These are phyloP conservation scores for Venturia canescens DNA, from an alignment of 1,140 invertebrate genomes.

Conservation along the genomic window DNA sequence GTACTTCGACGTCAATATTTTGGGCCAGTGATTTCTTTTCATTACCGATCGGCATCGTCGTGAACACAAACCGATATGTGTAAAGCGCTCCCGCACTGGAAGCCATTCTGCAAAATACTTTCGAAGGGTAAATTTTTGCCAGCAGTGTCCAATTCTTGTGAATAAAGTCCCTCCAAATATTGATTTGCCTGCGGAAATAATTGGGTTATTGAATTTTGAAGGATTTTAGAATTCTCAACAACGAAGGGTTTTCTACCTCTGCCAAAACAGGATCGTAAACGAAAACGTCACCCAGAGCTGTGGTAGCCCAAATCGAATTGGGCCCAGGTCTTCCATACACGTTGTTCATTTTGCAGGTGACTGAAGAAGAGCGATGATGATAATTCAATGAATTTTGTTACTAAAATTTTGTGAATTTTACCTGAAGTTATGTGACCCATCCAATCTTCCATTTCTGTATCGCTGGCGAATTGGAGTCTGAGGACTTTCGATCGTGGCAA, in stretches of 20 bases:
- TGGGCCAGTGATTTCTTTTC: neutral
- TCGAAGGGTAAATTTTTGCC: slow-evolving; percentile 83
- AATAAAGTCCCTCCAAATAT: slow-evolving; percentile 63
- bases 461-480: slow-evolving; percentile 85
- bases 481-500: slow-evolving; percentile 78
- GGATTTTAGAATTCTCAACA: too few relatives aligned
- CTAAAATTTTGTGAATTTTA: slow-evolving; percentile 55
- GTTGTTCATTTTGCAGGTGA: slow-evolving; percentile 85
- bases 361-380: slow-evolving; percentile 62
- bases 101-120: slow-evolving; percentile 80
- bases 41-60: slow-evolving; percentile 82
- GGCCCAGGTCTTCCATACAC: slow-evolving; percentile 82
- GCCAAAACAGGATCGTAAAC: slow-evolving; percentile 83
- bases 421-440: slow-evolving; percentile 85
- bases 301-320: slow-evolving; percentile 87
- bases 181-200: slow-evolving; percentile 70
- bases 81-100: slow-evolving; percentile 81
- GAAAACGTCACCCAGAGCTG: slow-evolving; percentile 87
- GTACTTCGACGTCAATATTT: too few relatives aligned
- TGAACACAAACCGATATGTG: slow-evolving; percentile 83
- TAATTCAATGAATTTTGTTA: slow-evolving; percentile 39
- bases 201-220: neutral
- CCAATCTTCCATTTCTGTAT: slow-evolving; percentile 92
- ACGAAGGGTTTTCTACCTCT: slow-evolving; percentile 66
- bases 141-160: slow-evolving; percentile 84